Conservation (phyloP, 2,797 vertebrate genomes). For the Xiphophorus birchmanni region DNA sequence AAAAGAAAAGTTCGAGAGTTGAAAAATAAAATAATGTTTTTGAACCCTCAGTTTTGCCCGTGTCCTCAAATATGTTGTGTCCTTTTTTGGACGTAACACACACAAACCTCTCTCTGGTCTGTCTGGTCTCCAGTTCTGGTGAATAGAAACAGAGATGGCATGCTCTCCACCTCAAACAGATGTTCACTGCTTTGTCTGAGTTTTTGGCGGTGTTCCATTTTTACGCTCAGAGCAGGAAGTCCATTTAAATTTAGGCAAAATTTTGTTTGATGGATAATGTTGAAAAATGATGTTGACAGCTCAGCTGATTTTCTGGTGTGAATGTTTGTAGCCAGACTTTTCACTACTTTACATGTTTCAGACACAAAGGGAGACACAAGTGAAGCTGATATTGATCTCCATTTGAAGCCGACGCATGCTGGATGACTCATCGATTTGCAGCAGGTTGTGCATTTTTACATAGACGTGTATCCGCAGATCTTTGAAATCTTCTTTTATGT, state of each 20-base stretch:
- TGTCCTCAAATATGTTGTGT: no score
- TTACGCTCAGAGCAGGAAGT: neutral
- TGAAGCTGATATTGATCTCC: neutral
- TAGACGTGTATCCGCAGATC: neutral
- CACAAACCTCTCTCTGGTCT: neutral
- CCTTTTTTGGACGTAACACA: no score
- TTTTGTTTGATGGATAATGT: neutral
- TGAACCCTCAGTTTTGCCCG: no score
- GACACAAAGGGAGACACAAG: neutral
- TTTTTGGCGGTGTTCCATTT: neutral
- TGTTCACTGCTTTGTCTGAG: slow-evolving; percentile 15
- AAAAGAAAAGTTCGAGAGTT: no score
- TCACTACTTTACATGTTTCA: neutral
- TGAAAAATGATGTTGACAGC: neutral
- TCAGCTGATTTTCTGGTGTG: neutral
- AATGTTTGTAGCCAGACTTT: neutral
- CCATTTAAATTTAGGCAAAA: neutral
- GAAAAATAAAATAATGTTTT: no score
- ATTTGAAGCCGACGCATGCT: neutral
- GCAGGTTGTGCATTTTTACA: no score
- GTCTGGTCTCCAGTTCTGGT: neutral
- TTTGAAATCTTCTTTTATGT: neutral
- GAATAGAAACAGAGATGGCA: neutral
- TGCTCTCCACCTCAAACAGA: slow-evolving; percentile 2
- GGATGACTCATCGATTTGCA: neutral